Conservation (phyloP, 2,113 vertebrate species). For the Boulengeromyrus knoepffleri region DNA sequence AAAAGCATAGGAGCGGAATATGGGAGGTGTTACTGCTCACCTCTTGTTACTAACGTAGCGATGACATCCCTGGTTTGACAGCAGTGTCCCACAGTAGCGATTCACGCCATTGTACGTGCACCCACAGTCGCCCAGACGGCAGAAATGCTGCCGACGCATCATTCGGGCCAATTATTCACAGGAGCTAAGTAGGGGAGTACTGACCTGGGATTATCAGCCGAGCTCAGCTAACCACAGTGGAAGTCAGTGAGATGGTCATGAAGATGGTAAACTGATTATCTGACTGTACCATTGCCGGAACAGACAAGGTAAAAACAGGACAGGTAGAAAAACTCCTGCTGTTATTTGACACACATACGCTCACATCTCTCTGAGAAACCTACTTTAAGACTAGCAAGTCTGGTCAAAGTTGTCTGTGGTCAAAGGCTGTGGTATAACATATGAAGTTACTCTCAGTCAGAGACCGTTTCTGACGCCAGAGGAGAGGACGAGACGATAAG, state of each 20-base stretch:
- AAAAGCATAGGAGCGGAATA: neutral
- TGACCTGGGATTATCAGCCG: slow-evolving; percentile 35
- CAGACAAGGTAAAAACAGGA: slow-evolving; percentile 32
- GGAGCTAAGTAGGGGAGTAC: slow-evolving; percentile 47
- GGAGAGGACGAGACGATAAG: neutral
- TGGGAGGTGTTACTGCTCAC: neutral
- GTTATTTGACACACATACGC: slow-evolving; percentile 21
- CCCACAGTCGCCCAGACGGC: neutral
- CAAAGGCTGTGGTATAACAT: neutral
- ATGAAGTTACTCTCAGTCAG: neutral
- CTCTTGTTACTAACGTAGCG: neutral
- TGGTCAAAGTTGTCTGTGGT: neutral
- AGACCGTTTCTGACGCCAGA: neutral
- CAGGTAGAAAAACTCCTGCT: slow-evolving; percentile 20
- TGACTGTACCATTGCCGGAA: neutral
- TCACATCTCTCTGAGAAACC: slow-evolving; percentile 14
- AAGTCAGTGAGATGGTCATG: slow-evolving; percentile 6
- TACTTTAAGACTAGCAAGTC: neutral
- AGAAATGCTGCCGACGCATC: neutral
- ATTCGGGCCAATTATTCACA: slow-evolving; percentile 50
- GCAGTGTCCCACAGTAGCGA: neutral
- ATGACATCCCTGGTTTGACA: neutral
- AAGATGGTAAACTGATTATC: slow-evolving; percentile 6
- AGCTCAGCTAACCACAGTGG: slow-evolving; percentile 31
- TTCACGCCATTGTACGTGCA: neutral